Base-by-base conservation (phyloP, 1,140 invertebrate species). In the Panagrolaimus sp. region DNA sequence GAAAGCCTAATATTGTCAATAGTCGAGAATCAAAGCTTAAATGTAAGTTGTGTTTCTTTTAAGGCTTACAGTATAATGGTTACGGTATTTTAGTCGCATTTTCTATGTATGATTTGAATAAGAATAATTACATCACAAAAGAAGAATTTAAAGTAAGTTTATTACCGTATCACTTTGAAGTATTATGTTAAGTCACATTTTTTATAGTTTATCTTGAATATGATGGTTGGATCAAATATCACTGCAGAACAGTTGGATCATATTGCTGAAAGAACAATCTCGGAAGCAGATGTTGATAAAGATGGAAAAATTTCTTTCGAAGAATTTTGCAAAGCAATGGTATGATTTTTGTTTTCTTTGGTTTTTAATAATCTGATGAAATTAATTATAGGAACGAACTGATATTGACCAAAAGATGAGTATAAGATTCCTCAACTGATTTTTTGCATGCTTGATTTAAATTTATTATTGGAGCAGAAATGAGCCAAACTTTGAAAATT, bases 151-250 rank as follows among this genome's bases (percentile, higher is more conserved):
- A 98, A 38, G 32, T 38, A 38, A 38, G 32, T 2, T 98, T 2
- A 38, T 38, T 38, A 7, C 32, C 7, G 58, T 91, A 38, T 93
- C 55, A 83, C 79, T 48, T 52, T 80, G n/a, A 81, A 81, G 26
- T 76, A 86, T 84, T 72, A 70, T 2, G 3, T 32, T 98, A 1
- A 89, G 89, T 87, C 98, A n/a, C 26, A 4, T 55, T 65, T 14
- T 7, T 85, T 98, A 15, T 83, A 97, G 48, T 91, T 92, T 62
- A 71, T 78, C 26, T 64, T 78, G n/a, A 94, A 98, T 79, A 98
- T 97, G 94, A 99, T 99, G 96, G 96, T 99, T 76, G 96, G 96
- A 46, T 93, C 93, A 7, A 98, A 99, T 85, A 98, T 88, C 38
- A 87, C 87, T 44, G 84, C 87, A 69, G 88, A 88, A 91, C 78